A percentile compares a stretch with the other conserved stretches of the same genome.
Evolutionary conservation across 2,888 invertebrate genomes (phyloP).

Genomic region (Drosophila affinis): DNA sequence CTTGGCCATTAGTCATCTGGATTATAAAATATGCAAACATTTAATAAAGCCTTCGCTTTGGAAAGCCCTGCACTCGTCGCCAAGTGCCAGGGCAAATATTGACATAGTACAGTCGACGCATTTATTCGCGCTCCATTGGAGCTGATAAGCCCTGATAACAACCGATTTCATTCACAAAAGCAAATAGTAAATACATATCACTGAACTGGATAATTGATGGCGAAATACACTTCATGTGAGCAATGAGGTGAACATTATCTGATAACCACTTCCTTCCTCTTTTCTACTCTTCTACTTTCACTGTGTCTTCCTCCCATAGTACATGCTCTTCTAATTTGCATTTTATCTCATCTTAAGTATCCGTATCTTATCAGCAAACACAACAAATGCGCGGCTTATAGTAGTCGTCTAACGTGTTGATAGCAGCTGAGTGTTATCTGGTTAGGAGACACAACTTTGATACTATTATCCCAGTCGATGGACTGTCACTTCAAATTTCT

Average conservation of each 20-base stretch:
- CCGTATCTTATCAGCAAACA: background rate
- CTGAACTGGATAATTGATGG: background rate
- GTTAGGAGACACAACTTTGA: background rate
- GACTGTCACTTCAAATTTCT: background rate
- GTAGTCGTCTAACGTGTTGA: background rate
- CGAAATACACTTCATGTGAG: background rate
- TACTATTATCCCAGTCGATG: background rate
- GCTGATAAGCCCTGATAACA: slow-evolving; percentile 32
- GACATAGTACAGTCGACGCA: slow-evolving; percentile 15
- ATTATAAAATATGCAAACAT: slow-evolving; percentile 15
- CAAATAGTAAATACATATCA: background rate
- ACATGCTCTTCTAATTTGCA: no score
- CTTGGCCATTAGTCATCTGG: background rate
- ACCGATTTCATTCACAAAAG: slow-evolving; percentile 36
- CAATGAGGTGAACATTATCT: background rate
- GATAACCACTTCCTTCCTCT: background rate
- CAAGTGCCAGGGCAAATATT: slow-evolving; percentile 38
- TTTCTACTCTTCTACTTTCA: background rate
- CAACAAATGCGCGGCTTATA: background rate
- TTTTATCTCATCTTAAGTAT: background rate
- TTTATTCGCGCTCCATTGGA: slow-evolving; percentile 25
- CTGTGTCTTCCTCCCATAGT: no score
- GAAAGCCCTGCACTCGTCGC: slow-evolving; percentile 6
- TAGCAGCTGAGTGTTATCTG: background rate
- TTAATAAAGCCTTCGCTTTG: background rate